Percentiles rank a stretch among this genome's conserved stretches.
phyloP scores from a whole-genome alignment of 2,797 vertebrate species.

The Rhinogobio ventralis region DNA sequence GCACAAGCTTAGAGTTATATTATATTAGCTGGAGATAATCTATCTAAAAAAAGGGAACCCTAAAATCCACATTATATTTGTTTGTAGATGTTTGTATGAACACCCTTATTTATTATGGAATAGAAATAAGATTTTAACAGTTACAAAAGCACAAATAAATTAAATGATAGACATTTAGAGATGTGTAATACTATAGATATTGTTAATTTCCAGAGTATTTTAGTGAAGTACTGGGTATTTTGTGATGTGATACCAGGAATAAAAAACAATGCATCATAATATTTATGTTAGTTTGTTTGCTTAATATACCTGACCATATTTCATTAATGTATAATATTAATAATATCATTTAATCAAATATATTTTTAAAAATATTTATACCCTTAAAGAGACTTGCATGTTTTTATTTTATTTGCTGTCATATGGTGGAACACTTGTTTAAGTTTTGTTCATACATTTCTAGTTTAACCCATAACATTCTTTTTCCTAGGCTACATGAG shows the following conservation, averaged over 20 bases:
- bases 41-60: not conserved
- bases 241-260: conserved; percentile 1
- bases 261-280: not conserved
- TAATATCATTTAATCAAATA: not conserved
- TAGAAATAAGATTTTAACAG: conserved; percentile 3
- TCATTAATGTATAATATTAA: not conserved
- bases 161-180: not conserved
- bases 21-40: not conserved
- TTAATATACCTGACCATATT: not conserved
- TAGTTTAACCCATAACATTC: not conserved
- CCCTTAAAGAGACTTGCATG: not conserved
- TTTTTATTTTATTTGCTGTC: not conserved
- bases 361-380: not conserved
- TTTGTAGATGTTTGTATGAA: not conserved
- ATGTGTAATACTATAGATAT: not conserved
- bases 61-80: conserved; percentile 4
- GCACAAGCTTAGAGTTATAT: not conserved
- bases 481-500: not conserved
- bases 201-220: conserved; percentile 11
- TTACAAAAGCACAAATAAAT: conserved; percentile 36
- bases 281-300: not conserved
- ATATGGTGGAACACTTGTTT: not conserved
- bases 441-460: conserved; percentile 25
- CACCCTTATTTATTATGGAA: not conserved
- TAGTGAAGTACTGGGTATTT: not conserved